Conservation (phyloP, 2,113 vertebrate genomes). For the Leptobrachium ailaonicum region DNA sequence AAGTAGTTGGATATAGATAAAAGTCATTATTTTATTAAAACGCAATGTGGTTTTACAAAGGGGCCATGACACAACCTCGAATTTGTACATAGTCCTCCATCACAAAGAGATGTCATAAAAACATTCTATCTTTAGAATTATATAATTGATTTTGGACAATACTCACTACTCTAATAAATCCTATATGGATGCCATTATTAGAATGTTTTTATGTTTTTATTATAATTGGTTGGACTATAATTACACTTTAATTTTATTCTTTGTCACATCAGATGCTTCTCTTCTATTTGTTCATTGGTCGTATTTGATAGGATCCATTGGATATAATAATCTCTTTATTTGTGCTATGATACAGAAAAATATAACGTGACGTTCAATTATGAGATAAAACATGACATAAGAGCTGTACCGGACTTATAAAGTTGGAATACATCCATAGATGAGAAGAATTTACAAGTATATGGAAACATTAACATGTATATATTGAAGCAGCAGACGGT, state of each 20-base stretch:
- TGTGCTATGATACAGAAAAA: neutral
- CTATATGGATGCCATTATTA: no score
- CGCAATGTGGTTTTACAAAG: no score
- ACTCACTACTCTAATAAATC: no score
- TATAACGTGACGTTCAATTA: conserved; percentile 2
- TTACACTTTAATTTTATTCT: neutral
- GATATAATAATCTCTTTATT: neutral
- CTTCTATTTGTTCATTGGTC: neutral
- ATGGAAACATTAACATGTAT: conserved; percentile 30
- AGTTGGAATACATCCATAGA: conserved; percentile 12
- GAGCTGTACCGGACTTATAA: conserved; percentile 15
- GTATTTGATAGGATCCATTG: neutral
- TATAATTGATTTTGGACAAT: no score
- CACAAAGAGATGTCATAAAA: no score
- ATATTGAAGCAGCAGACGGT: neutral
- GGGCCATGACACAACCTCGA: no score
- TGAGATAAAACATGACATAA: conserved; percentile 15
- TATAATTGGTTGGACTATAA: no score
- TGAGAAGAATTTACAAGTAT: conserved; percentile 17
- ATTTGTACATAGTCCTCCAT: no score
- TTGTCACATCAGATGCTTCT: neutral
- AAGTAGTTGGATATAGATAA: no score
- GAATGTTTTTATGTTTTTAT: no score
- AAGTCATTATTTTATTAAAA: no score
- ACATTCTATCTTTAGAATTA: no score